Base-by-base conservation (phyloP, 2,888 invertebrate species). In the Cantharis flavilabris region DNA sequence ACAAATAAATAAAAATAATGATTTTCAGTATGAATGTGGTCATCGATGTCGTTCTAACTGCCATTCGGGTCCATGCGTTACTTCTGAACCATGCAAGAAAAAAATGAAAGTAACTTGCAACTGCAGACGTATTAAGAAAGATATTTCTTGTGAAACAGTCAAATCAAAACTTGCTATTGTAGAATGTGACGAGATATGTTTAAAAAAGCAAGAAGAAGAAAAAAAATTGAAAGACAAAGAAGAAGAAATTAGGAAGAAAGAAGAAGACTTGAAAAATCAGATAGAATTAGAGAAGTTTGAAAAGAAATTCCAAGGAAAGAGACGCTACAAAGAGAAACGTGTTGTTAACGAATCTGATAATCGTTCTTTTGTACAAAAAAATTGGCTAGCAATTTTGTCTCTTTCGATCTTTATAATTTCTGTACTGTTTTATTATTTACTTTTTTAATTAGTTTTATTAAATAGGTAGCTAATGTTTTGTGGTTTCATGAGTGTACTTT, bases 21-120 rank as follows among this genome's bases (percentile, higher is more conserved):
- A 13, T 62, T 87, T 88, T 65, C 86, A 96, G 93, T 92, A 95
- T 86, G 87, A 92, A 9, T 98, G 98, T 88, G 95, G 96, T 0
- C 98, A 98, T 88, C 93, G 95, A 9, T 97, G 96, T 86, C 89
- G 91, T 49, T 89, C 92, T 9, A 89, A 90, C 64, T 97, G 97
- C 83, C 97, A 97, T 85, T 89, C 92, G 0, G 95, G 95, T 0
- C 83, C 87, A 0, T 97, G 97, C 85, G 90, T 91, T 1, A 90
- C 91, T 79, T 88, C 91, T 5, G 92, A 94, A 78, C 86, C 89
- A 0, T 98, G 98, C 85, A 92, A 91, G 75, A 95, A 95, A 85
- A 96, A 95, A 86, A 92, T 96, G 0, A 95, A 94, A 86, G 88
- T 96, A 0, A 90, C 91, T 76, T 98, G 98, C 83, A 88, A 90